phyloP scores from a whole-genome alignment of 2,113 vertebrate genomes.

The Siphamia tubifer region DNA sequence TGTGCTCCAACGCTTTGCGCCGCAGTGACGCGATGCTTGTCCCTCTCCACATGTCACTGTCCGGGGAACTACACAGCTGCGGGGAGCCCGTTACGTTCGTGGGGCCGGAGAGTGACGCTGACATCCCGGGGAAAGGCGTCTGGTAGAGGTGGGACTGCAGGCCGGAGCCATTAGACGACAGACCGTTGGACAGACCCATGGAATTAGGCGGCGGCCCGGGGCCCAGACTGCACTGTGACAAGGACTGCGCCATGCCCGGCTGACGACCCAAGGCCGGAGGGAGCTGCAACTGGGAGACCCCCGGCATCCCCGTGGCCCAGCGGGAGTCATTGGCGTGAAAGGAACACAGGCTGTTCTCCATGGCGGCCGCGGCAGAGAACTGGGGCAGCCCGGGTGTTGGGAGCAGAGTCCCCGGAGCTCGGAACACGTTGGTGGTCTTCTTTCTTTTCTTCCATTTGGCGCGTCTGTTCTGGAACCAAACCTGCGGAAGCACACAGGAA shows the following conservation, averaged over 20 bases:
- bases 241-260: conserved; percentile 92
- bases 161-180: conserved; percentile 91
- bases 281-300: conserved; percentile 92
- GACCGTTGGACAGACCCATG: conserved; percentile 95
- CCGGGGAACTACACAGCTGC: conserved; percentile 96
- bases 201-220: conserved; percentile 90
- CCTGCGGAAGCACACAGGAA: conserved; percentile 71
- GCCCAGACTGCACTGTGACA: conserved; percentile 95
- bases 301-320: conserved; percentile 95
- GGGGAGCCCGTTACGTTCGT: conserved; percentile 93
- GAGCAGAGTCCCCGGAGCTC: conserved; percentile 91
- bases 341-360: conserved; percentile 97
- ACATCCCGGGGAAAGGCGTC: conserved; percentile 95
- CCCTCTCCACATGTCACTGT: conserved; percentile 99
- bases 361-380: conserved; percentile 91
- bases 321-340: conserved; percentile 97
- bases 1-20: conserved; percentile 98
- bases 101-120: conserved; percentile 91
- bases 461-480: conserved; percentile 97
- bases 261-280: conserved; percentile 91
- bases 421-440: conserved; percentile 98
- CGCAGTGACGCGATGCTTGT: conserved; percentile 97
- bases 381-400: conserved; percentile 92
- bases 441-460: conserved; percentile 99
- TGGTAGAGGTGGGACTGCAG: conserved; percentile 98